Evolutionary conservation across 2,113 vertebrate species (phyloP).

Genomic region (Aptenodytes patagonicus): DNA sequence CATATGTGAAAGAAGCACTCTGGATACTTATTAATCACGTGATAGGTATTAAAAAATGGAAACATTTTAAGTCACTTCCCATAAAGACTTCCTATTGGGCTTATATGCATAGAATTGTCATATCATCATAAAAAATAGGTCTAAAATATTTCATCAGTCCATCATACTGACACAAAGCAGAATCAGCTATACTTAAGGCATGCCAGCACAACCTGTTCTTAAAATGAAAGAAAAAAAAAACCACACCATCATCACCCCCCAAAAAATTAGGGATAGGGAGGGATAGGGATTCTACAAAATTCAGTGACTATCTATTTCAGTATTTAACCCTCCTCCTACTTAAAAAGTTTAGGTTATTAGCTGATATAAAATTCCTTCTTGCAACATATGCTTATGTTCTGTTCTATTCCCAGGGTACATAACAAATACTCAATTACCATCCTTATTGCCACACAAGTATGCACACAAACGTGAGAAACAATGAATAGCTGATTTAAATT

Average conservation of each 20-base stretch:
- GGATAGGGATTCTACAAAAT: accelerated
- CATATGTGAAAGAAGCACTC: neutral
- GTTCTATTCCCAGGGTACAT: neutral
- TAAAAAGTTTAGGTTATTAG: neutral
- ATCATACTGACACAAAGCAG: neutral
- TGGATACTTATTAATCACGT: neutral
- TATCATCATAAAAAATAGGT: neutral
- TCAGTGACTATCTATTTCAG: neutral
- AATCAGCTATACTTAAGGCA: neutral
- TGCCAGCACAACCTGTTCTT: neutral
- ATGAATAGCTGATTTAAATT: neutral
- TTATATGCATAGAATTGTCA: neutral
- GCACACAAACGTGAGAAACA: neutral
- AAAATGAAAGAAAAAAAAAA: neutral
- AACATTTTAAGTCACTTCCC: neutral
- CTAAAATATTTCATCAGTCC: neutral
- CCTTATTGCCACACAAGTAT: neutral
- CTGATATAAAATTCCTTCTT: neutral
- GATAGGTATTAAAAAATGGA: neutral
- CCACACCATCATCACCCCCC: accelerated
- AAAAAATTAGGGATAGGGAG: neutral
- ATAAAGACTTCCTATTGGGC: neutral
- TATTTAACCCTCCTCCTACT: neutral
- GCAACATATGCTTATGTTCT: neutral
- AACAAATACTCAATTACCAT: neutral